Percentiles rank a stretch among this genome's conserved stretches.
Evolutionary conservation across 2,113 vertebrate species (phyloP).

Genomic region (Oenanthe oenanthe): DNA sequence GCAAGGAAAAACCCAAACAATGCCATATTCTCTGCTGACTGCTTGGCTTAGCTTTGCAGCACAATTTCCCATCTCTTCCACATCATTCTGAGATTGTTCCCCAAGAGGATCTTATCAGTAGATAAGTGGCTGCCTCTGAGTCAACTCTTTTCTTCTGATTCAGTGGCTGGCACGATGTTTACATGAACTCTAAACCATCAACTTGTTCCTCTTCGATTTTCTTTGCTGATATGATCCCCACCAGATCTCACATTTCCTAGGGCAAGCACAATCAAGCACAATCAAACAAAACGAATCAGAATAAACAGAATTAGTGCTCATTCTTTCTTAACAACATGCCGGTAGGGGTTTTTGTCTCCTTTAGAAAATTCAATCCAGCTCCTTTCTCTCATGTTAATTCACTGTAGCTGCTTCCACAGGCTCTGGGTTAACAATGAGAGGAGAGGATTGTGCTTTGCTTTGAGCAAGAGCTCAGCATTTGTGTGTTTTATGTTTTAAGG

Average conservation of each 20-base stretch:
- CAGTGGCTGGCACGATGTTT: not conserved
- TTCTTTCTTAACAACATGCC: not conserved
- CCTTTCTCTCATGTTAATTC: not conserved
- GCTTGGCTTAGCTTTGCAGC: not conserved
- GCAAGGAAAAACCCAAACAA: not conserved
- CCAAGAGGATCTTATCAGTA: not conserved
- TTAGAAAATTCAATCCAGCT: not conserved
- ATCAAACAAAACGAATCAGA: not conserved
- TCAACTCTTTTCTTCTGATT: not conserved
- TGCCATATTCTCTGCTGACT: not conserved
- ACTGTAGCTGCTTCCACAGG: not conserved
- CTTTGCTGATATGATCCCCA: not conserved
- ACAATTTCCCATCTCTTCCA: not conserved
- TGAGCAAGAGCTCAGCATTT: not conserved
- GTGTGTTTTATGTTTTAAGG: not conserved
- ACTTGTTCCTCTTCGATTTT: not conserved
- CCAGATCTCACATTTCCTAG: not conserved
- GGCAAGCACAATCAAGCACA: not conserved
- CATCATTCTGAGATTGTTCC: not conserved
- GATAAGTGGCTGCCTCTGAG: not conserved
- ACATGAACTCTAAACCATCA: not conserved
- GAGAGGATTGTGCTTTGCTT: not conserved
- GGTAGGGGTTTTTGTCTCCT: not conserved
- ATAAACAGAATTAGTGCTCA: not conserved
- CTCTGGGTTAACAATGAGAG: not conserved